Conservation (phyloP, 1,140 invertebrate species). For the Drosophila subobscura region DNA sequence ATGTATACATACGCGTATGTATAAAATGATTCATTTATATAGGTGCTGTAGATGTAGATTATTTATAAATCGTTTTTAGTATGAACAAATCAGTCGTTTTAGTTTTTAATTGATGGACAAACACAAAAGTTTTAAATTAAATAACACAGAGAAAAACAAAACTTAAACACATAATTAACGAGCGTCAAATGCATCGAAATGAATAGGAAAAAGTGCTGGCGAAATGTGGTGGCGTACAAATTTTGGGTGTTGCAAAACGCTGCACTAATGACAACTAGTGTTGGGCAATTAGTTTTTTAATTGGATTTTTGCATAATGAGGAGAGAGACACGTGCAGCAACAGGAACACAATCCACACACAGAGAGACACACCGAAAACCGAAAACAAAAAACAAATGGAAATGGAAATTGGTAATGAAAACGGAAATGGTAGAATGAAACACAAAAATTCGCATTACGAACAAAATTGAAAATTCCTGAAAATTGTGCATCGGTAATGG, state of each 20-base stretch:
- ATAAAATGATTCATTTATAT: no score
- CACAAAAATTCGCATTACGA: conserved; percentile 34
- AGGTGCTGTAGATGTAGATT: no score
- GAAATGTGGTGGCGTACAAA: conserved; percentile 20
- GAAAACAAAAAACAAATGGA: no score
- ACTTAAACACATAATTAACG: conserved; percentile 15
- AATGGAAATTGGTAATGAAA: conserved; percentile 1
- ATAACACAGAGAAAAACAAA: conserved; percentile 3
- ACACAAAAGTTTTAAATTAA: conserved; percentile 29
- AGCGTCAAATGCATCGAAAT: conserved; percentile 31
- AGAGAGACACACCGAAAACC: conserved; percentile 2
- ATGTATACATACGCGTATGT: conserved; percentile 5
- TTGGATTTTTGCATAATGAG: conserved; percentile 18
- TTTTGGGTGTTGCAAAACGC: conserved; percentile 27
- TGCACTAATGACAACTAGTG: conserved; percentile 43
- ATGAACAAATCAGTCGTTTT: conserved; percentile 41
- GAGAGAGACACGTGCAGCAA: conserved; percentile 54
- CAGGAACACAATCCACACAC: conserved; percentile 24
- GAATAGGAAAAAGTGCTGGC: conserved; percentile 32
- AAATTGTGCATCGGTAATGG: conserved; percentile 27
- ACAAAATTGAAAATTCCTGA: conserved; percentile 23
- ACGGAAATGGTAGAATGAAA: conserved; percentile 34
- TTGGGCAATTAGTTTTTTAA: conserved; percentile 51
- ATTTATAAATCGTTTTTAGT: conserved; percentile 39
- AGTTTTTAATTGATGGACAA: conserved; percentile 27